These are phyloP conservation scores for Poecilus cupreus DNA, from an alignment of 2,888 invertebrate genomes.

Conservation along the genomic window DNA sequence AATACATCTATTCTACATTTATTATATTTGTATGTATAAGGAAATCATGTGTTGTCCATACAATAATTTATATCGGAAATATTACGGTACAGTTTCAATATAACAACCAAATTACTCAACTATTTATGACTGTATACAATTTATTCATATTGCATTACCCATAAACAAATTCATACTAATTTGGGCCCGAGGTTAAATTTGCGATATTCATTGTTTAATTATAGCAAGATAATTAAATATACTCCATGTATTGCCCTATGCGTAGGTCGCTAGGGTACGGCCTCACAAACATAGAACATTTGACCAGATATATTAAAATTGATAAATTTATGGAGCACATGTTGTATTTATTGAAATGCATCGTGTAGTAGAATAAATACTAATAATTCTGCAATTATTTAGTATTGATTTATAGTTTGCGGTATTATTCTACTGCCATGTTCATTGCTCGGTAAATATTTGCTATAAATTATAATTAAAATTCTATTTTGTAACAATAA, in stretches of 20 bases:
- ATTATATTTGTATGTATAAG: no score
- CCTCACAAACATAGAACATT: not conserved
- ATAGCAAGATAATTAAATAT: constrained; percentile 11
- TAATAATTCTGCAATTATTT: not conserved
- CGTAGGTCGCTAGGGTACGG: not conserved
- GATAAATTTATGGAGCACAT: not conserved
- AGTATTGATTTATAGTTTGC: not conserved
- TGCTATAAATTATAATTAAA: not conserved
- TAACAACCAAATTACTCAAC: no score
- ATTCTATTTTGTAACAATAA: not conserved
- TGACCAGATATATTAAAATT: not conserved
- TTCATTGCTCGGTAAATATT: not conserved
- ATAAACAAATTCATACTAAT: constrained; percentile 18
- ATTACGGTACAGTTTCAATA: no score
- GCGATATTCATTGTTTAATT: constrained; percentile 31
- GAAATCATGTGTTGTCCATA: no score
- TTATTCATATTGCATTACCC: no score
- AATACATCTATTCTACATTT: no score
- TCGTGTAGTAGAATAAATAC: not conserved
- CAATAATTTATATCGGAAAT: no score
- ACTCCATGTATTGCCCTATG: not conserved
- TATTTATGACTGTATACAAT: no score
- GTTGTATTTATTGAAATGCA: not conserved
- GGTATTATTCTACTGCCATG: not conserved
- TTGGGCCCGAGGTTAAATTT: not conserved